Conservation (phyloP, 2,797 vertebrate genomes). For the Gambelia wislizenii region DNA sequence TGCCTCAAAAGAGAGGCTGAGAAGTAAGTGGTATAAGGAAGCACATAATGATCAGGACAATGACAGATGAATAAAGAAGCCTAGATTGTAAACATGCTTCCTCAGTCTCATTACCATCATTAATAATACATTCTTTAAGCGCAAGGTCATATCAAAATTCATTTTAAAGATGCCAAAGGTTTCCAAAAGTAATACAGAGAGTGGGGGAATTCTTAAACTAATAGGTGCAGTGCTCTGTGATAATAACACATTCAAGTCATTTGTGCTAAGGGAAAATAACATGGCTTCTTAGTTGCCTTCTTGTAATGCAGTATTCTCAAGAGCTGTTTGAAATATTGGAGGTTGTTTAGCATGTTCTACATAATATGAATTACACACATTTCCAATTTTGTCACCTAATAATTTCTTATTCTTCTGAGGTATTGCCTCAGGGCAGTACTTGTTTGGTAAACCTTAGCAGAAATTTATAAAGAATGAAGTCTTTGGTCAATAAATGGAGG, state of each 20-base stretch:
- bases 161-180: constrained; percentile 27
- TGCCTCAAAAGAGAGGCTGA: constrained; percentile 25
- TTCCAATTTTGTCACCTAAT: neutral
- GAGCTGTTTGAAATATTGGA: neutral
- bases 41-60: neutral
- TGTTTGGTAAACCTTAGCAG: neutral
- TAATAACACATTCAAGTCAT: neutral
- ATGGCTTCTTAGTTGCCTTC: neutral
- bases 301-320: neutral
- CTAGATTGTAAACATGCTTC: neutral
- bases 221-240: neutral
- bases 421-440: constrained; percentile 5
- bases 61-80: neutral
- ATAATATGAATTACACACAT: neutral
- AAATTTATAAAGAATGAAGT: neutral
- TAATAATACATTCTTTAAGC: constrained; percentile 39
- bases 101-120: neutral
- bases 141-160: constrained; percentile 9
- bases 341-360: neutral
- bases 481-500: neutral
- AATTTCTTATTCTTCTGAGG: neutral
- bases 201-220: neutral
- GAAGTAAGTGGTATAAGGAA: neutral
- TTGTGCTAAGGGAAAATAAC: neutral
- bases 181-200: neutral